Evolutionary conservation across 92 coral and sea anemone genomes (phyloP), one percentile per base, ranked within the genome.

Genomic region (Porites divaricata): DNA sequence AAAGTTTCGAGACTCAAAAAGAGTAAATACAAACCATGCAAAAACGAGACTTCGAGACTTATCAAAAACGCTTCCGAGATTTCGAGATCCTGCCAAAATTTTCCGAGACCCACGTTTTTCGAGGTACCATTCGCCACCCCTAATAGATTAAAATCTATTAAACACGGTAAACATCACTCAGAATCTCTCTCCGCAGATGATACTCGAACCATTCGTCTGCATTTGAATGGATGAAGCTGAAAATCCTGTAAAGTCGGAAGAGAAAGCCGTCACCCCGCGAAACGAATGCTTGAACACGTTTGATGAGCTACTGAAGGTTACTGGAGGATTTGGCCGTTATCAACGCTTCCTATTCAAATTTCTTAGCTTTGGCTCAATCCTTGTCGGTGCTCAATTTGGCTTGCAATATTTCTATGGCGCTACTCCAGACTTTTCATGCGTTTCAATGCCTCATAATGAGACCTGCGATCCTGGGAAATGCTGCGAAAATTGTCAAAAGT

Each of bases 301-400:
- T 50, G 98, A 94, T 56, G 95, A 91, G 56, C 87, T 94, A 13
- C 70, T 91, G 45, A 22, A 59, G 15, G 52, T 89, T n/a, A 94
- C 88, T 15, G 98, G 98, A 4, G 95, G 98, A 7, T 94, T 94
- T 67, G 98, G 95, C 2, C 91, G 98, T 24, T 94, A 80, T 62
- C 88, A 85, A 15, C 52, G 77, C n/a, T 72, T 66, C 28, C 92
- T 94, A 1, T 94, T 83, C 64, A 73, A 83, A 4, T 94, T 91
- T 56, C 81, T 91, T 85, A 91, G 94, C 63, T n/a, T 86, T 22
- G 58, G 91, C 49, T 91, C 98, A 0, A 70, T 94, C 51, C 98
- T 95, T 11, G 74, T 89, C 8, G 98, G 98, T 17, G 92, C 93
- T 28, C 98, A 94, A 16, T 88, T 89, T 23, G 79, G 89, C 16